Evolutionary conservation across 2,113 vertebrate genomes (phyloP), one percentile per base, ranked within the genome.

Genomic region (Caranx melampygus): DNA sequence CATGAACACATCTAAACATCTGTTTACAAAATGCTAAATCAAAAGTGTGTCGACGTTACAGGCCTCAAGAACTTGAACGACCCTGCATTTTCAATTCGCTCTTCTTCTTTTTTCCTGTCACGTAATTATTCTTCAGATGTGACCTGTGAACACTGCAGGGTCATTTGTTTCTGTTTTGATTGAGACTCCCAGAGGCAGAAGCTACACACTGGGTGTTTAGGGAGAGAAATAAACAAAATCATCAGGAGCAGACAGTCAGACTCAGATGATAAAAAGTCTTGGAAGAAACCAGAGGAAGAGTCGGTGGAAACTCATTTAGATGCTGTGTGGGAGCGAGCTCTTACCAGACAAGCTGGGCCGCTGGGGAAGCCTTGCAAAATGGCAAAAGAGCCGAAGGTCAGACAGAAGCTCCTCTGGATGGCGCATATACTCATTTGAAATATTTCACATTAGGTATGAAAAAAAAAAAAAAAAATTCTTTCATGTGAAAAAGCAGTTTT

Each of bases 321-420:
- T 59, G 52, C 76, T 13, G 58, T 26, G 74, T 47, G 67, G 47
- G 71, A 15, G 31, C 21, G 26, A 72, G 51, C 13, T 26, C 51
- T 64, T 42, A 26, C 5, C 54, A 70, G 74, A 47, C 55, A 34
- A 68, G 47, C n/a, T 52, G 11, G 31, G 16, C 33, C 65, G 31
- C 63, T 62, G 35, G 47, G 76, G 55, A 78, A 49, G 51, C 42
- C 42, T 64, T 52, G 55, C 40, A 54, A 75, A 85, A 83, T 61
- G 85, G 59, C n/a, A 65, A 72, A 45, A 37, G 60, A 79, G 21
- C 40, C 21, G 52, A n/a, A 77, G 63, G 81, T 82, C 61, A 82
- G 52, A 54, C 52, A 59, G 16, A 81, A 62, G 2, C 63, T 60
- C 51, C 52, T 69, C 8, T 4, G 21, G 35, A 10, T 8, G 31